These are phyloP conservation scores for Alcis repandata DNA, from an alignment of 2,888 invertebrate species.

Conservation along the genomic window DNA sequence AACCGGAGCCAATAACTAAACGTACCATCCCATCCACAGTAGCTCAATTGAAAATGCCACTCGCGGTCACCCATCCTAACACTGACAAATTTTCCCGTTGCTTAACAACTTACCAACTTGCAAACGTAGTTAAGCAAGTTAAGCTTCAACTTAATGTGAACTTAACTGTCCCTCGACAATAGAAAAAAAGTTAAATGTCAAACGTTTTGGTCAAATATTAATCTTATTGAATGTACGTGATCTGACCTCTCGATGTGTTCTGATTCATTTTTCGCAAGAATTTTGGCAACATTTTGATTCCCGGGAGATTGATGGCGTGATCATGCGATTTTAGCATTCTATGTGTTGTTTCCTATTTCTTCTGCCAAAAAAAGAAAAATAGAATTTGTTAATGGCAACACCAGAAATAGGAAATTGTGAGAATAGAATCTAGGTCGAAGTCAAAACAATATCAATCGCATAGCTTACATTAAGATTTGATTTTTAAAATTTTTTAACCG, in stretches of 20 bases:
- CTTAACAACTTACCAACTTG: not conserved
- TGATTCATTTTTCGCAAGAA: conserved; percentile 6
- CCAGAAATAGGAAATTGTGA: not conserved
- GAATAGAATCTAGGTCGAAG: too few relatives aligned
- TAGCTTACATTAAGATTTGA: too few relatives aligned
- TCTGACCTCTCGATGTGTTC: conserved; percentile 14
- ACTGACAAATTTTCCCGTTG: too few relatives aligned
- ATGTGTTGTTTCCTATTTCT: conserved; percentile 4
- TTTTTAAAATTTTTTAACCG: too few relatives aligned
- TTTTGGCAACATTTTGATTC: conserved; percentile 17
- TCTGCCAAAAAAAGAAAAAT: not conserved
- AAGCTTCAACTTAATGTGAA: not conserved
- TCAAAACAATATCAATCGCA: too few relatives aligned
- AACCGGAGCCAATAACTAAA: too few relatives aligned
- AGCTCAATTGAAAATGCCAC: too few relatives aligned
- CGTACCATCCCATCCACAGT: too few relatives aligned
- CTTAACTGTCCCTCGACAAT: conserved; percentile 2
- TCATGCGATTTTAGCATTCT: conserved; percentile 1
- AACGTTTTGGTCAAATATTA: conserved; percentile 14
- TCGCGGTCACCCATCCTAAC: too few relatives aligned
- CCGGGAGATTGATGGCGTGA: conserved; percentile 14
- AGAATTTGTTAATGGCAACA: not conserved
- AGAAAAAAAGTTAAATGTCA: conserved; percentile 11
- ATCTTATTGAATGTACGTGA: conserved; percentile 19
- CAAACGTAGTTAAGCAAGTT: conserved; percentile 6